phyloP scores from a whole-genome alignment of 2,888 invertebrate species.

The Stenodera caucasica region DNA sequence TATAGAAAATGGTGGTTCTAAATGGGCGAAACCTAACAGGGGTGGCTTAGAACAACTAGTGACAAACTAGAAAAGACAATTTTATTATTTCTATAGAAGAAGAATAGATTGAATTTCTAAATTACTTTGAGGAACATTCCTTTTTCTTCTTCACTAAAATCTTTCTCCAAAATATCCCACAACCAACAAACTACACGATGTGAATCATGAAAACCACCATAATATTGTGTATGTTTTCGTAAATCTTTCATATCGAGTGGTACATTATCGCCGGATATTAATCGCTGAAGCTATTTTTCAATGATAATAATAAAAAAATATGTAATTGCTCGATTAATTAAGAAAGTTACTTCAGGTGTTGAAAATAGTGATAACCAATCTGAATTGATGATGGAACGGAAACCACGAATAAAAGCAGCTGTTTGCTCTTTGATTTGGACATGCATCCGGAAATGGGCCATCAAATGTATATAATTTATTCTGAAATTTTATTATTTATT shows the following conservation, averaged over 20 bases:
- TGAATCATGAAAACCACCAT: constrained; percentile 98
- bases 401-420: constrained; percentile 93
- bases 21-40: constrained; percentile 90
- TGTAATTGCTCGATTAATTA: too few species aligned
- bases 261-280: constrained; percentile 95
- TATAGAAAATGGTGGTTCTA: constrained; percentile 97
- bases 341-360: constrained; percentile 81
- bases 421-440: constrained; percentile 97
- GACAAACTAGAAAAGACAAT: constrained; percentile 47
- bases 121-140: constrained; percentile 89
- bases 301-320: constrained; percentile 31
- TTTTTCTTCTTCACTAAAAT: constrained; percentile 90
- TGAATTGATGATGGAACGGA: constrained; percentile 90
- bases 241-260: constrained; percentile 88
- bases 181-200: constrained; percentile 98
- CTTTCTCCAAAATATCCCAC: constrained; percentile 96
- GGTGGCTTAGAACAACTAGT: constrained; percentile 98
- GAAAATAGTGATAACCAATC: constrained; percentile 96
- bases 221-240: constrained; percentile 93
- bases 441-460: constrained; percentile 99
- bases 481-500: too few species aligned
- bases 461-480: constrained; percentile 96
- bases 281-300: constrained; percentile 85
- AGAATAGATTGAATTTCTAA: constrained; percentile 6
- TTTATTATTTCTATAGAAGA: constrained; percentile 7